These are phyloP conservation scores for Tokudaia muenninki DNA, from an alignment of 2,797 vertebrate genomes.

Conservation along the genomic window DNA sequence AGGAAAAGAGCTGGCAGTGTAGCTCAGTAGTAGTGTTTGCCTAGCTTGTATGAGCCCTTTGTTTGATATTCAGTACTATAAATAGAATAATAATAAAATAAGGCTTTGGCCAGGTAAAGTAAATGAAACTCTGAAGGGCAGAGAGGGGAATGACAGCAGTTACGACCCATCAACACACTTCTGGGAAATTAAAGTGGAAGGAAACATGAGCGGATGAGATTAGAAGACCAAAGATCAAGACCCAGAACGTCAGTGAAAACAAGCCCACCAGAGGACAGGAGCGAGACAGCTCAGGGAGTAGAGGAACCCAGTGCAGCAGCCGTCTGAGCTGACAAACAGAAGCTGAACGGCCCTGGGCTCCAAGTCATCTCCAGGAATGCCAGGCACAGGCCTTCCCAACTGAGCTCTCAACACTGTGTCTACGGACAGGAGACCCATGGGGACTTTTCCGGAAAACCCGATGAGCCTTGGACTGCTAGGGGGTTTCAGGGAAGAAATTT, in stretches of 20 bases:
- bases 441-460: background rate
- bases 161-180: background rate
- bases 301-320: background rate
- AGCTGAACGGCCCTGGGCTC: background rate
- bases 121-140: background rate
- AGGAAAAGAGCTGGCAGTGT: background rate
- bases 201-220: background rate
- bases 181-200: background rate
- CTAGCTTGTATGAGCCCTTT: background rate
- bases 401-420: background rate
- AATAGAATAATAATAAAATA: conserved; percentile 14
- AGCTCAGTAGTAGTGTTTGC: background rate
- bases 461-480: background rate
- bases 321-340: background rate
- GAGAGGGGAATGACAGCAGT: background rate
- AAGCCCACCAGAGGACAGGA: background rate
- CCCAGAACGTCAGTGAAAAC: background rate
- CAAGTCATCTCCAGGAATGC: background rate
- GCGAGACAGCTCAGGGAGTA: background rate
- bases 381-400: background rate
- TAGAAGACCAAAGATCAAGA: background rate
- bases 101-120: conserved; percentile 28
- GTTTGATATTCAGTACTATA: background rate
- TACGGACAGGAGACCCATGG: background rate
- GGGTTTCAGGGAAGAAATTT: background rate